These are phyloP conservation scores for Turritopsis rubra DNA, from an alignment of 30 jellyfish, hydroid and myxozoan genomes.

Conservation along the genomic window DNA sequence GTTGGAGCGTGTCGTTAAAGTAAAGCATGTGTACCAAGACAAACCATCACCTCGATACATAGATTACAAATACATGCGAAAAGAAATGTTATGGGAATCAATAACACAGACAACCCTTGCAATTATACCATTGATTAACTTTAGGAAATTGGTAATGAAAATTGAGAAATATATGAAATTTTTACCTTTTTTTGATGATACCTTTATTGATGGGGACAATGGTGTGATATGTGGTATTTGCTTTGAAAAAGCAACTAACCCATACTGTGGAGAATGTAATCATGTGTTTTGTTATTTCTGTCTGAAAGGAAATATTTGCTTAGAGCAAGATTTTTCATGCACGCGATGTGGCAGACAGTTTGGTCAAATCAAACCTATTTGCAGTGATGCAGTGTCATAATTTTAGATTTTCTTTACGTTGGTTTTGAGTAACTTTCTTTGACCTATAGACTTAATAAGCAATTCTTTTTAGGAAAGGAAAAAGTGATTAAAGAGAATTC, in stretches of 20 bases:
- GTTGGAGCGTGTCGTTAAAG: conserved; percentile 9
- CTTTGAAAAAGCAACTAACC: conserved; percentile 21
- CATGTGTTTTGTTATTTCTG: conserved; percentile 26
- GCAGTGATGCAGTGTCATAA: not conserved
- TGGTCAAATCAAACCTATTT: conserved; percentile 7
- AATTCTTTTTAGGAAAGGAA: too few species aligned
- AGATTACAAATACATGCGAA: conserved; percentile 28
- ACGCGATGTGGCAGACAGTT: conserved; percentile 6
- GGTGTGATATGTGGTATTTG: conserved; percentile 11
- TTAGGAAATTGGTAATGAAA: not conserved
- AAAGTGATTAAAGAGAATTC: too few species aligned
- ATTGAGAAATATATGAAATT: not conserved
- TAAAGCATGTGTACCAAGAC: not conserved
- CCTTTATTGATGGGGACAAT: not conserved
- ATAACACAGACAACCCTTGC: not conserved
- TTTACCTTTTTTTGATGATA: not conserved
- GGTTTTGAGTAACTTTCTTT: not conserved
- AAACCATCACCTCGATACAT: conserved; percentile 32
- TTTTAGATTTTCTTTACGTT: not conserved
- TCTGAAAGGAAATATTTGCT: conserved; percentile 4
- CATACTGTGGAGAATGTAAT: conserved; percentile 12
- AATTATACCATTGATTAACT: conserved; percentile 12
- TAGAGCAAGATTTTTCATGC: conserved; percentile 7
- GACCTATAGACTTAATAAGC: not conserved
- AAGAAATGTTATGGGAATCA: conserved; percentile 14